Base-by-base conservation (phyloP, 2,888 invertebrate species). In the Drosophila nigritarsus region DNA sequence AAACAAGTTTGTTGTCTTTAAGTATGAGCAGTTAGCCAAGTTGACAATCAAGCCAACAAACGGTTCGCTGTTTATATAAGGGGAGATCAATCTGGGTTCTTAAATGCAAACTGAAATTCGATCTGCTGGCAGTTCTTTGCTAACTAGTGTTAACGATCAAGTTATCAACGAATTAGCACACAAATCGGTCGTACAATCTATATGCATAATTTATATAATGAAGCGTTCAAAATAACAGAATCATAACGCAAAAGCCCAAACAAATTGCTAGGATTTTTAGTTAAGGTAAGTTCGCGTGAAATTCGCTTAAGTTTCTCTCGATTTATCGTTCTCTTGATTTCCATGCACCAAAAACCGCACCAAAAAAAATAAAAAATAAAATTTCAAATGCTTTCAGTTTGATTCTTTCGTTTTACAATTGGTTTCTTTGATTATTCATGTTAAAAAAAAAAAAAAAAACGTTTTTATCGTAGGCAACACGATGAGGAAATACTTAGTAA, bases 281-380 rank as follows among this genome's bases (percentile, higher is more conserved):
- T 83, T 83, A 82, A 90, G 90, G 90, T 90, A 90, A 90, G 90
- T 90, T 81, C 78, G 89, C 81, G 82, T 80, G 68, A 84, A 79
- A 70, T 82, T 80, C 67, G 77, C 74, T 78, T 68, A 73, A 77
- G 69, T 77, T 86, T 69, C 30, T 73, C 53, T 64, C 38, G 51
- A 36, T 45, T 30, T 42, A 20, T 65, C 24, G 45, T 45, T 32
- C 34, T 69, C 51, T 68, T 58, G 20, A 70, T 78, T 81, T 75
- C 5, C 80, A 76, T 83, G 91, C 90, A 90, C 89, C 87, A 75
- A 81, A 83, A 82, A 79, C 67, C 87, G 90, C 90, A 89, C 87
- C 62, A 65, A 77, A 73, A 84, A 2, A 15, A 1, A 3, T 1
- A 38, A 6, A 15, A n/a, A 20, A 13, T 2, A 15, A 45, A 45